phyloP scores from a whole-genome alignment of 2,888 invertebrate genomes.

The Eledona agricola region DNA sequence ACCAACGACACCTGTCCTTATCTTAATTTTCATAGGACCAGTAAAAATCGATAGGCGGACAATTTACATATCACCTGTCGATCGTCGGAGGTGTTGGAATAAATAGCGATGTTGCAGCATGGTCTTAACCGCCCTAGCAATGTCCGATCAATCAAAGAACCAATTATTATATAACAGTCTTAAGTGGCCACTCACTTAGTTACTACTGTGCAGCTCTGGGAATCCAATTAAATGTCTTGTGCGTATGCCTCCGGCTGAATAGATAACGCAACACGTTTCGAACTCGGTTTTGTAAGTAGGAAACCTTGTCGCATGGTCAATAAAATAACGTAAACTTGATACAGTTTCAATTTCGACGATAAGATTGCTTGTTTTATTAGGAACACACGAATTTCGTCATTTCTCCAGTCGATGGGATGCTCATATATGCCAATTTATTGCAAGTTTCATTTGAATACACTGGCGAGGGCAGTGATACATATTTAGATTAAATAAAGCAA shows the following conservation, averaged over 20 bases:
- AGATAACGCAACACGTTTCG: slow-evolving; percentile 44
- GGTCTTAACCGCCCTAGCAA: slow-evolving; percentile 41
- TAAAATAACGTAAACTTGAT: slow-evolving; percentile 38
- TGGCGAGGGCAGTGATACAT: too few relatives aligned
- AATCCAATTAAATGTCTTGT: slow-evolving; percentile 48
- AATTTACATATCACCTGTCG: slow-evolving; percentile 6
- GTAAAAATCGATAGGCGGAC: too few relatives aligned
- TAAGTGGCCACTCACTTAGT: slow-evolving; percentile 49
- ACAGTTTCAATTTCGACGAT: slow-evolving; percentile 36
- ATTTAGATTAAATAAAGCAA: too few relatives aligned
- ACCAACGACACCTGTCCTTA: slow-evolving; percentile 12
- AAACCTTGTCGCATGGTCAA: slow-evolving; percentile 41
- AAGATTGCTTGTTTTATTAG: slow-evolving; percentile 27
- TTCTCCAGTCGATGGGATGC: slow-evolving; percentile 19
- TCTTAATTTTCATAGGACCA: too few relatives aligned
- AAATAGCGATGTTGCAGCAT: slow-evolving; percentile 5
- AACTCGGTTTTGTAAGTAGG: slow-evolving; percentile 45
- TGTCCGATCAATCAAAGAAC: slow-evolving; percentile 49
- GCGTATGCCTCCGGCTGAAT: slow-evolving; percentile 42
- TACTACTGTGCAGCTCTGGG: slow-evolving; percentile 47
- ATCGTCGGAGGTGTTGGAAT: slow-evolving; percentile 1
- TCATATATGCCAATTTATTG: too few relatives aligned
- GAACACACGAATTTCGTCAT: slow-evolving; percentile 23
- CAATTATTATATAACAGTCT: slow-evolving; percentile 51
- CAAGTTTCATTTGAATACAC: too few relatives aligned